Base-by-base conservation (phyloP, 2,797 vertebrate genomes). In the Poliocrania exsul region DNA sequence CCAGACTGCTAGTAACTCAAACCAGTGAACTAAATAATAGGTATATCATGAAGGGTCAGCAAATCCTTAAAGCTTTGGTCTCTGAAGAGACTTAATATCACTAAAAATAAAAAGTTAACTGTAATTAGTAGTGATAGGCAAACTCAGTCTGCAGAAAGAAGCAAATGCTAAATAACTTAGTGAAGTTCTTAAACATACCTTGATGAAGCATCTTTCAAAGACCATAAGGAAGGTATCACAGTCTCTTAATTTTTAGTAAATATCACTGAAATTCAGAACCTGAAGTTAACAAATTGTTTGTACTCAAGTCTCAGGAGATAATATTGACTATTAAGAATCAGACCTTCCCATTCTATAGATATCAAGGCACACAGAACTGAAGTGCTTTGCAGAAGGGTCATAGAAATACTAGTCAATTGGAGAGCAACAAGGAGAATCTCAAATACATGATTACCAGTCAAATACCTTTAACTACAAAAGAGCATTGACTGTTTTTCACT, bases 401-500 rank as follows among this genome's bases (percentile, higher is more conserved):
- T 35, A 53, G 33, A 82, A 65, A 47, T 56, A 60, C 6, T 8
- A 85, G n/a, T 17, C n/a, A 75, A 8, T 1, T 54, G 16, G 29
- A 81, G 23, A 93, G 42, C 24, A 79, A 57, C 16, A 60, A 44
- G 26, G 25, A 81, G 37, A 85, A 64, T 35, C 33, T 71, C 54
- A 84, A 81, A 50, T 26, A 31, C 31, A 5, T 1, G 6, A 73
- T 2, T 71, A 79, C 23, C 46, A 64, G 53, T 42, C 70, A 50
- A 74, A 21, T 28, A 46, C 19, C 42, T 26, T 25, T 54, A 58
- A 51, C 35, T 46, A 6, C 24, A 18, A 40, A 54, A 70, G 26
- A 4, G 13, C 1, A 0, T 38, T 64, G 35, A 37, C 17, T 70
- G 44, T 28, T n/a, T 47, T 31, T 81, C 5, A 0, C 33, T 42